These are phyloP conservation scores for Eledona agricola DNA, from an alignment of 2,888 invertebrate genomes.

Conservation along the genomic window DNA sequence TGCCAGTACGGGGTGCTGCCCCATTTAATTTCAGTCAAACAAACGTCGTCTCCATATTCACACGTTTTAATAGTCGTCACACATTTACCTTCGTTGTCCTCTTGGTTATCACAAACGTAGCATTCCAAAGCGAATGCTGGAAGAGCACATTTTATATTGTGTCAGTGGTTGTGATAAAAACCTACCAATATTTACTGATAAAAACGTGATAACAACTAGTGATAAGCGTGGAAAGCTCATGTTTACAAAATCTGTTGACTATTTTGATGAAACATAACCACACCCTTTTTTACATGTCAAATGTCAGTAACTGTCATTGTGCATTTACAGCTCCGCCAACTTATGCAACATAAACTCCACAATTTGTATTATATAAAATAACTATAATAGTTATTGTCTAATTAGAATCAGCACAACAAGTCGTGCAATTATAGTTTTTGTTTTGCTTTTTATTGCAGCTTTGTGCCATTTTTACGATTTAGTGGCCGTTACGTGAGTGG, in stretches of 20 bases:
- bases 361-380: no score
- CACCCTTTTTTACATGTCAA: no score
- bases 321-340: no score
- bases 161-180: not conserved
- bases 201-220: conserved; percentile 33
- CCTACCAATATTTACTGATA: conserved; percentile 39
- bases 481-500: no score
- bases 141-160: conserved; percentile 48
- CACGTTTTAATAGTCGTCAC: conserved; percentile 91
- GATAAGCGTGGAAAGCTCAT: no score
- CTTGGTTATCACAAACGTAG: conserved; percentile 94
- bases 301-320: no score
- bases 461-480: not conserved
- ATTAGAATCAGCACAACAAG: no score
- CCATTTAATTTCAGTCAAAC: conserved; percentile 91
- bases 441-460: conserved; percentile 1
- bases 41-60: conserved; percentile 85
- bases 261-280: no score
- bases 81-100: conserved; percentile 92
- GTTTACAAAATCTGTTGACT: no score
- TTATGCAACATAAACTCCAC: no score
- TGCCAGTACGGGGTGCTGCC: conserved; percentile 97
- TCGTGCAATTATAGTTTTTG: no score
- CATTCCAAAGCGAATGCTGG: conserved; percentile 82
- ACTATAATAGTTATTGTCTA: no score